Evolutionary conservation across 2,888 invertebrate genomes (phyloP), one percentile per base, ranked within the genome.

Genomic region (Caenorhabditis sp.): DNA sequence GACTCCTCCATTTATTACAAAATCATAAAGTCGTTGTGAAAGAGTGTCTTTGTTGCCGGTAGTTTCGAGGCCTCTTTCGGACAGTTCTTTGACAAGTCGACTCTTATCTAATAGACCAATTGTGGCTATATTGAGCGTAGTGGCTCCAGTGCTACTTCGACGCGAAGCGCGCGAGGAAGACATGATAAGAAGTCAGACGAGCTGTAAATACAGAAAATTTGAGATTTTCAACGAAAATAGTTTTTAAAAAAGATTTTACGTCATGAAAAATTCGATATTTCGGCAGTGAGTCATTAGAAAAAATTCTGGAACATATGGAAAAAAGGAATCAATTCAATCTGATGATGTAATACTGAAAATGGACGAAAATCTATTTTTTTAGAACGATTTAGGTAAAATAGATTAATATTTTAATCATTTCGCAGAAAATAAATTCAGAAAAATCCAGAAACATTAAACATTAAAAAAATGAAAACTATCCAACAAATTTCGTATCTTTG

Each of bases 111-210:
- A 59, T 8, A 81, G 57, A 20, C 69, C 76, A 21, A 81, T 81
- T 59, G 67, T 70, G 14, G 70, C 67, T 63, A 68, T 70, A 54
- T 81, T 81, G 14, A 81, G 36, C 7, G 54, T 68, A 21, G 52
- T 58, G 8, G 54, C 66, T 17, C 50, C 61, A 12, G 27, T 52
- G 53, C 63, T 67, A 26, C 71, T 72, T 54, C 71, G 67, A 38
- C 71, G 71, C 21, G 71, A 67, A 26, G 71, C 25, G 12, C 71
- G 62, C 31, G 31, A 31, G 52, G 54, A 50, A 23, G 57, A 61
- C 57, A 61, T 69, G 4, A 7, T 31, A 7, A 10, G 10, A 31
- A 31, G n/a, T n/a, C n/a, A n/a, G n/a, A n/a, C n/a, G n/a, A n/a
- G 31, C 4, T 31, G 31, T 31, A 31, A 31, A 31, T 4, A 10